Evolutionary conservation across 2,113 vertebrate genomes (phyloP).

Genomic region (Chloebia gouldiae): DNA sequence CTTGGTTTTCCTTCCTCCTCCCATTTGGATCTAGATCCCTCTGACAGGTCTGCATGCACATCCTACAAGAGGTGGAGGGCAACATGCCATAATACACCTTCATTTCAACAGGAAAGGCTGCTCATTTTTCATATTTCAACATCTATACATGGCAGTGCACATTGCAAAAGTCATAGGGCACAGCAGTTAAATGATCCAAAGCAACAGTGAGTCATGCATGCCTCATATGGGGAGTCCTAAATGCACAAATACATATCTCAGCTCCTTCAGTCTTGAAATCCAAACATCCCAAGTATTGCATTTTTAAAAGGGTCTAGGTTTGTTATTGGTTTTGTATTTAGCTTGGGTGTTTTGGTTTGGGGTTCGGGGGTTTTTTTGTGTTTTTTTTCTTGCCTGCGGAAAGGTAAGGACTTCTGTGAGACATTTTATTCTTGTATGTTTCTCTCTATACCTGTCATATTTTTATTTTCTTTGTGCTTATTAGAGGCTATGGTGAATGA

Average conservation of each 20-base stretch:
- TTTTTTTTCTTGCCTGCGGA: constrained; percentile 21
- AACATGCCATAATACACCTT: not conserved
- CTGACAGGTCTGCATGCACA: not conserved
- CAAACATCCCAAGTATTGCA: constrained; percentile 79
- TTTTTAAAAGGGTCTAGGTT: constrained; percentile 72
- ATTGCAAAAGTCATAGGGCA: not conserved
- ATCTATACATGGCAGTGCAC: not conserved
- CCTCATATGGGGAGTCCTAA: not conserved
- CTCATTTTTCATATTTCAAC: not conserved
- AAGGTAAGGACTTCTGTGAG: constrained; percentile 71
- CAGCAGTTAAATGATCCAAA: not conserved
- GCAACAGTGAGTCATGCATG: constrained; percentile 9
- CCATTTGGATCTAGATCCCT: not conserved
- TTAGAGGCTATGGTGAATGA: constrained; percentile 57
- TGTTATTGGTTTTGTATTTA: constrained; percentile 2
- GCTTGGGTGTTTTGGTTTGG: not conserved
- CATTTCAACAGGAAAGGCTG: not conserved
- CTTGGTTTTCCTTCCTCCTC: not conserved
- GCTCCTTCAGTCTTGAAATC: constrained; percentile 41
- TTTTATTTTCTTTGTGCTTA: constrained; percentile 24
- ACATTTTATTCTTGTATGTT: constrained; percentile 33
- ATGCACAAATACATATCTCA: not conserved
- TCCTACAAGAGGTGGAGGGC: not conserved
- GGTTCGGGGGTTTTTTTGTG: not conserved
- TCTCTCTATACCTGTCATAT: constrained; percentile 35